These are phyloP conservation scores for Sinonovacula constricta DNA, from an alignment of 1,140 invertebrate species.

Conservation along the genomic window DNA sequence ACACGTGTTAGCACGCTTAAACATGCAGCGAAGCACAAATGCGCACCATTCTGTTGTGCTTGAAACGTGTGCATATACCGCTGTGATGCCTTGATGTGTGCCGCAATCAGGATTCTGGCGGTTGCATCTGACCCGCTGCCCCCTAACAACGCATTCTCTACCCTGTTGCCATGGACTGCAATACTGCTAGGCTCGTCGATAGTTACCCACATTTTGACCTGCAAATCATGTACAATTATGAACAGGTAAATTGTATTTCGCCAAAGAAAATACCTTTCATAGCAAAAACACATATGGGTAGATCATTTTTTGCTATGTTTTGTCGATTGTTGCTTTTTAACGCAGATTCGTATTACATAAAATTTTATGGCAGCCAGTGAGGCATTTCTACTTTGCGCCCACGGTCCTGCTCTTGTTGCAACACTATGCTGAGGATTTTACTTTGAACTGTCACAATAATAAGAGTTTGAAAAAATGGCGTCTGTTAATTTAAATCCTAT, in stretches of 20 bases:
- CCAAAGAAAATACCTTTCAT: neutral
- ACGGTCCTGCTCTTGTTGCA: too few relatives aligned
- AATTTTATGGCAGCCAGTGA: neutral
- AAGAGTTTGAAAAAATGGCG: too few relatives aligned
- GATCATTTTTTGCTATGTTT: neutral
- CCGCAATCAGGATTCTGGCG: conserved; percentile 69
- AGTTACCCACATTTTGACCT: conserved; percentile 79
- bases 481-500: too few relatives aligned
- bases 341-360: neutral
- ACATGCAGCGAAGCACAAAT: neutral
- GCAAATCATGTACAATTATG: neutral
- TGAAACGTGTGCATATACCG: conserved; percentile 62
- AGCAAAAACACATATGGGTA: neutral
- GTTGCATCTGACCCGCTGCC: conserved; percentile 55
- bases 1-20: too few relatives aligned
- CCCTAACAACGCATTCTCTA: conserved; percentile 42
- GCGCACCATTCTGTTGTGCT: conserved; percentile 62
- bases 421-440: too few relatives aligned
- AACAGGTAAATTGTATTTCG: neutral
- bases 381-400: too few relatives aligned
- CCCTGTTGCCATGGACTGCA: conserved; percentile 66
- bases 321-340: neutral
- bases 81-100: conserved; percentile 66
- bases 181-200: conserved; percentile 78
- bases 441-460: too few relatives aligned